phyloP scores from a whole-genome alignment of 2,113 vertebrate species.

The Epinephelus moara region DNA sequence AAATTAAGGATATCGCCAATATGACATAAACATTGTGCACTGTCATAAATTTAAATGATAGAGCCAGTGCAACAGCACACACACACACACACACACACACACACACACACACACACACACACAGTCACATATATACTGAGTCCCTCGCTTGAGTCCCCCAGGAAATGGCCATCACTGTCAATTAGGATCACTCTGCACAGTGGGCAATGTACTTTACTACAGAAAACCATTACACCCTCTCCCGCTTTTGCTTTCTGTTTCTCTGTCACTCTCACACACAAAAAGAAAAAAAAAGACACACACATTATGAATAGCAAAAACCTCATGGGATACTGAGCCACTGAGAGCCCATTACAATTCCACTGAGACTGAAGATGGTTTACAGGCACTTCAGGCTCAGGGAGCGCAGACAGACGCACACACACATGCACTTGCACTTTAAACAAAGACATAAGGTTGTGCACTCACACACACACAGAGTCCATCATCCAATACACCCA shows the following conservation, averaged over 20 bases:
- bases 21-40: conserved; percentile 5
- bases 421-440: not conserved
- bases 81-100: conserved; percentile 11
- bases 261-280: conserved; percentile 32
- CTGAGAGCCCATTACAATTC: conserved; percentile 76
- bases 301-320: conserved; percentile 66
- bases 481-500: conserved; percentile 35
- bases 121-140: not conserved
- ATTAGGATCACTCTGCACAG: conserved; percentile 67
- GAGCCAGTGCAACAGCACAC: conserved; percentile 11
- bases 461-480: not conserved
- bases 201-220: conserved; percentile 50
- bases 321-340: conserved; percentile 62
- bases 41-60: conserved; percentile 29
- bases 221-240: conserved; percentile 46
- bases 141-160: conserved; percentile 15
- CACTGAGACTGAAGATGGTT: conserved; percentile 69
- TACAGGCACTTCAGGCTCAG: conserved; percentile 62
- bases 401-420: conserved; percentile 23
- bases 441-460: conserved; percentile 15
- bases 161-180: conserved; percentile 69
- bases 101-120: conserved; percentile 1
- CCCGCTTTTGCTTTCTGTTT: conserved; percentile 23
- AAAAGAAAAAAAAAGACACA: conserved; percentile 25
- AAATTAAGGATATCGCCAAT: not conserved